Evolutionary conservation across 2,888 invertebrate genomes (phyloP).

Genomic region (Lymantria dispar): DNA sequence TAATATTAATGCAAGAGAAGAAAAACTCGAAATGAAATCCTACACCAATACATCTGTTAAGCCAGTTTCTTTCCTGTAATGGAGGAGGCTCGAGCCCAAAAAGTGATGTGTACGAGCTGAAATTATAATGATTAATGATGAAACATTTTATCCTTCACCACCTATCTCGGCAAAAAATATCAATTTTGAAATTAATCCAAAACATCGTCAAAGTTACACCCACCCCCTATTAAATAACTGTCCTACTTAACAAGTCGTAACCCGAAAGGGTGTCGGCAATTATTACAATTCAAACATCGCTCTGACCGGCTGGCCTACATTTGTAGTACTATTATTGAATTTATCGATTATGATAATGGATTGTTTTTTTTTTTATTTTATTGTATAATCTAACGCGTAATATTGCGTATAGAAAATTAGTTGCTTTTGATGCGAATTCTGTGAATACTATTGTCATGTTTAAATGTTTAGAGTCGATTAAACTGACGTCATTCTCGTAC

Average conservation of each 20-base stretch:
- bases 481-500: too few species aligned
- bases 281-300: conserved; percentile 28
- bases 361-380: conserved; percentile 6
- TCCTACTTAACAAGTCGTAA: conserved; percentile 24
- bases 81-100: too few species aligned
- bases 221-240: conserved; percentile 22
- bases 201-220: background rate
- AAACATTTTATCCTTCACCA: too few species aligned
- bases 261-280: conserved; percentile 24
- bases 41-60: too few species aligned
- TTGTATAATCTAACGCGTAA: background rate
- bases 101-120: too few species aligned
- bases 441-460: background rate
- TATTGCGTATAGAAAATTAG: background rate
- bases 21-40: too few species aligned
- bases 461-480: too few species aligned
- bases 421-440: background rate
- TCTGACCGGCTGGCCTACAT: conserved; percentile 33
- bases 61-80: too few species aligned
- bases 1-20: too few species aligned
- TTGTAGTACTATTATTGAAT: conserved; percentile 29
- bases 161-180: too few species aligned
- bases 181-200: background rate
- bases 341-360: conserved; percentile 22
- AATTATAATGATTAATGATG: too few species aligned